Evolutionary conservation across 2,888 invertebrate genomes (phyloP).

Genomic region (Orthosia gracilis): DNA sequence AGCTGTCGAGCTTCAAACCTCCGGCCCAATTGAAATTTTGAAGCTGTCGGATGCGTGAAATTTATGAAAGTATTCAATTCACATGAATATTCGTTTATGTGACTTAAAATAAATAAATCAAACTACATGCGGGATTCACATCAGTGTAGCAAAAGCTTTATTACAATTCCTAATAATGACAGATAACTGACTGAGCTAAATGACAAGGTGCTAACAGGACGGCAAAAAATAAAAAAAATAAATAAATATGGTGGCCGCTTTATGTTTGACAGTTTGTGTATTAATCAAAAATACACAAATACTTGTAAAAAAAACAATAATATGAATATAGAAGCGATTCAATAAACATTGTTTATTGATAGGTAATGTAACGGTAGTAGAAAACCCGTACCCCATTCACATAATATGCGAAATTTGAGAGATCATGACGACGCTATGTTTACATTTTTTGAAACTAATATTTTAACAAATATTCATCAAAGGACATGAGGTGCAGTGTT

Average conservation of each 20-base stretch:
- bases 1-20: no score
- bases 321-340: not conserved
- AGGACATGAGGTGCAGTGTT: constrained; percentile 82
- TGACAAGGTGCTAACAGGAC: not conserved
- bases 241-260: constrained; percentile 52
- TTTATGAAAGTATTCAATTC: no score
- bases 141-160: no score
- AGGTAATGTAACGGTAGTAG: not conserved
- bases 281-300: constrained; percentile 21
- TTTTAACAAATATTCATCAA: constrained; percentile 49
- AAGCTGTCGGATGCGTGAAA: no score
- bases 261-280: constrained; percentile 52
- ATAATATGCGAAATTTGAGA: not conserved
- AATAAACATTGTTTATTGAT: constrained; percentile 3
- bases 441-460: constrained; percentile 29
- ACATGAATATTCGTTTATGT: no score
- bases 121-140: no score
- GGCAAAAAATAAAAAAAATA: constrained; percentile 5
- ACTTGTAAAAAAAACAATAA: not conserved
- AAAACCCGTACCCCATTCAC: constrained; percentile 1
- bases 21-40: no score
- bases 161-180: not conserved
- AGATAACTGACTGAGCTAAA: constrained; percentile 27
- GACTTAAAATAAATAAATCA: no score
- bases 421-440: constrained; percentile 32